A percentile compares a stretch with the other conserved stretches of the same genome.
phyloP scores from a whole-genome alignment of 2,888 invertebrate genomes.

The Diaprepes abbreviatus region DNA sequence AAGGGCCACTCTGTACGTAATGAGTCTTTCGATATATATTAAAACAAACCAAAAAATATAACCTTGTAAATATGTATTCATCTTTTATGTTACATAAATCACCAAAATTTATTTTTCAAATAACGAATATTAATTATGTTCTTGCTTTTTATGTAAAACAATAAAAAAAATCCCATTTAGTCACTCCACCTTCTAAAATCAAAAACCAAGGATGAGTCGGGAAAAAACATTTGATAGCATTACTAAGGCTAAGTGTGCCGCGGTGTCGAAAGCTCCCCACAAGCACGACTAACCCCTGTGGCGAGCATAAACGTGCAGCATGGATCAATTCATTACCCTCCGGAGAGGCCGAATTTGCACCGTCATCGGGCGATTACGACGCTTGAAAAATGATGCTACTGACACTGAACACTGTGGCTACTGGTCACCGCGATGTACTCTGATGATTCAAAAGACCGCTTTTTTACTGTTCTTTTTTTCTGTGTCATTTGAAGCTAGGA shows the following conservation, averaged over 20 bases:
- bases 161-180: background rate
- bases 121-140: too few species aligned
- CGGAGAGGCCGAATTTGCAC: slow-evolving; percentile 64
- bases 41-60: too few species aligned
- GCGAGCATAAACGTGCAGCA: slow-evolving; percentile 52
- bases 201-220: background rate
- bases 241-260: slow-evolving; percentile 5
- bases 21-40: too few species aligned
- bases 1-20: too few species aligned
- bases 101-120: too few species aligned
- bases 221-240: slow-evolving; percentile 8
- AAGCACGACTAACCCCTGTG: slow-evolving; percentile 37
- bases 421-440: slow-evolving; percentile 15
- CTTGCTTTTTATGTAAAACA: background rate
- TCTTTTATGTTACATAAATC: too few species aligned
- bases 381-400: slow-evolving; percentile 45
- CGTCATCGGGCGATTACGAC: slow-evolving; percentile 58
- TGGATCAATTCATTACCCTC: slow-evolving; percentile 67
- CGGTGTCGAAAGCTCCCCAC: slow-evolving; percentile 36
- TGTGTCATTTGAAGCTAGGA: too few species aligned
- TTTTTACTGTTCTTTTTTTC: slow-evolving; percentile 6
- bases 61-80: too few species aligned
- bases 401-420: slow-evolving; percentile 30
- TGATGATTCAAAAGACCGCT: background rate
- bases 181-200: background rate